Base-by-base conservation (phyloP, 1,140 invertebrate species). In the Drosophila truncata region DNA sequence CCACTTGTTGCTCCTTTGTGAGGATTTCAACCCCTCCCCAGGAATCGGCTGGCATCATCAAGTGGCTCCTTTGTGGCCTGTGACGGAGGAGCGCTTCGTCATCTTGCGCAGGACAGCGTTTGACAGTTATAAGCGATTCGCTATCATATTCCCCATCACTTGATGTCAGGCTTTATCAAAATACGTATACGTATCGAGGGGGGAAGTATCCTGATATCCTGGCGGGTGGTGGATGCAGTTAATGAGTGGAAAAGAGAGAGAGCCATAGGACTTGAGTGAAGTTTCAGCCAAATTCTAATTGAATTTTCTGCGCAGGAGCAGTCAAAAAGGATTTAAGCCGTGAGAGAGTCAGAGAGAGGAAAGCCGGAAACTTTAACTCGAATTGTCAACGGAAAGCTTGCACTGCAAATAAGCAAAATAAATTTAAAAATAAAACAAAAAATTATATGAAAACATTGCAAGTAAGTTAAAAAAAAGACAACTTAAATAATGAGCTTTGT, bases 291-390 rank as follows among this genome's bases (percentile, higher is more conserved):
- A 52, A 44, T 37, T 25, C 8, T 84, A 88, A 88, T 88, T 88
- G 63, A 90, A 81, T 88, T 90, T 80, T 54, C 29, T 88, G 85
- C 85, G 85, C 85, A 88, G 81, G 74, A 79, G 74, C 84, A 84
- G 62, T 49, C 67, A n/a, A 57, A 76, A 78, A 82, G 80, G 64
- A 70, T 62, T 46, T 44, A 39, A 69, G 27, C 14, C 25, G 44
- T 33, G 70, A 31, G 52, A 58, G 44, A 55, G 33, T 27, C 23
- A 25, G 29, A 39, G 54, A 61, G 65, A 49, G 42, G 20, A 49
- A 42, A 60, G 46, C 61, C 25, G 16, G 37, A 39, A 79, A 44
- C 47, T 76, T 75, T 37, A 61, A 50, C 73, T 59, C 39, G 39
- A 67, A 54, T 25, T 78, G 65, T 64, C 54, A 78, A 59, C 54